These are phyloP conservation scores for Drosophila erecta DNA, from an alignment of 1,140 invertebrate genomes.

Conservation along the genomic window DNA sequence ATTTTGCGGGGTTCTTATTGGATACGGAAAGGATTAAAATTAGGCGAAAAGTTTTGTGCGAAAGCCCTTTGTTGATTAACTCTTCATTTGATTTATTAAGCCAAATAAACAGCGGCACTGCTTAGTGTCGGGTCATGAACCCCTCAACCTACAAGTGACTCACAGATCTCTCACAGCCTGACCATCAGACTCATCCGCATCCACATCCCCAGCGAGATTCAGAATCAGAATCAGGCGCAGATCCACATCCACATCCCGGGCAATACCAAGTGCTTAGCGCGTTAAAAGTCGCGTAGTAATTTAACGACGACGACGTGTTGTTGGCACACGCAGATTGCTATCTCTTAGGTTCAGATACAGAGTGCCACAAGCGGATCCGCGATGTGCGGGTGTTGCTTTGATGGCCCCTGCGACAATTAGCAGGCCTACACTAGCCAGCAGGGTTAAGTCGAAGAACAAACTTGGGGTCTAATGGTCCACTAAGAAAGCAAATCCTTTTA, in stretches of 20 bases:
- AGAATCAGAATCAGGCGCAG: neutral
- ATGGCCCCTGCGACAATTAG: constrained; percentile 63
- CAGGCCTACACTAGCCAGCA: constrained; percentile 34
- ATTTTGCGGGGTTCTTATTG: constrained; percentile 76
- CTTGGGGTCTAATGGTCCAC: neutral
- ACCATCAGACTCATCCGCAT: constrained; percentile 25
- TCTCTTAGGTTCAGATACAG: constrained; percentile 63
- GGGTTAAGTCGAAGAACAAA: neutral
- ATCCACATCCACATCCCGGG: constrained; percentile 13
- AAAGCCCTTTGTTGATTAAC: constrained; percentile 76
- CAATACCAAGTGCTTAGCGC: constrained; percentile 66
- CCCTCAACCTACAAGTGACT: constrained; percentile 20
- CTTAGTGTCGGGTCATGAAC: constrained; percentile 69
- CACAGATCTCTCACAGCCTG: constrained; percentile 19
- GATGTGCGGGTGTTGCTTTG: constrained; percentile 72
- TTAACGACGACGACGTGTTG: constrained; percentile 80
- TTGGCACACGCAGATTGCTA: constrained; percentile 68
- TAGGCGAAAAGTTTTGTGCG: constrained; percentile 70
- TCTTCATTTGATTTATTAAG: constrained; percentile 80
- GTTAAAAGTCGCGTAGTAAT: constrained; percentile 77
- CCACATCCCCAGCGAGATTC: constrained; percentile 16
- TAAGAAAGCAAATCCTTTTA: neutral
- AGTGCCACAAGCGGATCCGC: constrained; percentile 33
- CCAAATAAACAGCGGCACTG: constrained; percentile 60
- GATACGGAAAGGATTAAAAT: constrained; percentile 84